phyloP scores from a whole-genome alignment of 2,113 vertebrate genomes.

The Lethenteron reissneri region DNA sequence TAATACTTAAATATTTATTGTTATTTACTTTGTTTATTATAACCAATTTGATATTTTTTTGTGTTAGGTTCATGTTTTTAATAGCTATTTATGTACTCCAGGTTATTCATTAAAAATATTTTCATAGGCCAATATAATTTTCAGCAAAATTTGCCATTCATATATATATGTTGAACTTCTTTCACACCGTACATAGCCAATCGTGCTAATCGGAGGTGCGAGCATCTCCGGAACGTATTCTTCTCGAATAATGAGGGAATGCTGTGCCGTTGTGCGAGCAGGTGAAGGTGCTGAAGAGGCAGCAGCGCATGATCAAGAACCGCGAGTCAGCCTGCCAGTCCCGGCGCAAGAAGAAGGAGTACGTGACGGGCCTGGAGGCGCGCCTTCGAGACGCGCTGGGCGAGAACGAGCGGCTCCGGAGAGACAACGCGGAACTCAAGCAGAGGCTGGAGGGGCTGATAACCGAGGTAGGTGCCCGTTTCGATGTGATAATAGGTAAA shows the following conservation, averaged over 20 bases:
- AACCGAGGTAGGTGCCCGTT: conserved; percentile 13
- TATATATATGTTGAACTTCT: background rate
- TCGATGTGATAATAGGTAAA: too few species aligned
- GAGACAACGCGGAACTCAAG: conserved; percentile 46
- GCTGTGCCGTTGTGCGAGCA: conserved; percentile 12
- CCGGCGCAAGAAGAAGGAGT: conserved; percentile 69
- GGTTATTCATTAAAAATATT: too few species aligned
- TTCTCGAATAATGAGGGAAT: too few species aligned
- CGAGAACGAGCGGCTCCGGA: conserved; percentile 44
- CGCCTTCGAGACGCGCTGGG: conserved; percentile 42
- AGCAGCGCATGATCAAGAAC: conserved; percentile 87
- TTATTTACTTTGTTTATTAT: too few species aligned
- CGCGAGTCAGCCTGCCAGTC: conserved; percentile 65
- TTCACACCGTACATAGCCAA: too few species aligned
- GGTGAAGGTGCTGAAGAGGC: conserved; percentile 62
- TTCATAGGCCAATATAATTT: too few species aligned
- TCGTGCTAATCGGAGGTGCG: too few species aligned
- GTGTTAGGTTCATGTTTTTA: too few species aligned
- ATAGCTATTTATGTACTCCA: too few species aligned
- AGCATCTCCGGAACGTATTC: too few species aligned
- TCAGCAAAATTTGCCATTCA: background rate
- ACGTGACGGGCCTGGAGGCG: conserved; percentile 41
- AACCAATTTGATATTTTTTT: too few species aligned
- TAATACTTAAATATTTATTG: too few species aligned
- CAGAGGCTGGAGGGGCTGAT: conserved; percentile 33